Evolutionary conservation across 2,888 invertebrate species (phyloP), one percentile per base, ranked within the genome.

Genomic region (Rhagium mordax): DNA sequence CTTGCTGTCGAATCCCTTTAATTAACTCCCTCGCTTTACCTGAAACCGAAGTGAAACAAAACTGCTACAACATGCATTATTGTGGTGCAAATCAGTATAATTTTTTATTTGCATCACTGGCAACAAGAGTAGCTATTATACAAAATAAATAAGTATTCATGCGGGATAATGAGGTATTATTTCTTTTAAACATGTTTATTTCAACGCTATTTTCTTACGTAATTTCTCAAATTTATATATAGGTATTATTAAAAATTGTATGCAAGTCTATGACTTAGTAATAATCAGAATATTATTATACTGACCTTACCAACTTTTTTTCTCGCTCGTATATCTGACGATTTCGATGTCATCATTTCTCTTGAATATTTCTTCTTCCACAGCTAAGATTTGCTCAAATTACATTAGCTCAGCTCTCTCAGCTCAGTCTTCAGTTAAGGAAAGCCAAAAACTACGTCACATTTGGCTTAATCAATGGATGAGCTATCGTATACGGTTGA

Each of bases 81-180:
- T 75, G 71, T 67, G 59, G 65, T 66, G 48, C 64, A 69, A 73
- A 75, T 71, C 68, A 59, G 65, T 75, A 73, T 75, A 75, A 73
- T 75, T 73, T 73, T 73, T 71, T 72, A 71, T 75, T 67, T 71
- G 71, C 73, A 66, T 75, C 75, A 70, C 69, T 73, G 69, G 49
- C 55, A 69, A 60, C 61, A 27, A 29, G 47, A 57, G 49, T 68
- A n/a, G n/a, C n/a, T n/a, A n/a, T n/a, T n/a, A n/a, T n/a, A n/a
- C n/a, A n/a, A n/a, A n/a, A 66, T 33, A 49, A 24, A 71, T 57
- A 57, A 27, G 15, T 57, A 27, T 24, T 33, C 59, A 16, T 57
- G 48, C 51, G 51, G 51, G 16, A 60, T 75, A 75, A 75, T 75
- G 65, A 70, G 70, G 61, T 69, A 70, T 66, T 62, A 70, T 57